Evolutionary conservation across 2,888 invertebrate genomes (phyloP).

Genomic region (Platycnemis pennipes): DNA sequence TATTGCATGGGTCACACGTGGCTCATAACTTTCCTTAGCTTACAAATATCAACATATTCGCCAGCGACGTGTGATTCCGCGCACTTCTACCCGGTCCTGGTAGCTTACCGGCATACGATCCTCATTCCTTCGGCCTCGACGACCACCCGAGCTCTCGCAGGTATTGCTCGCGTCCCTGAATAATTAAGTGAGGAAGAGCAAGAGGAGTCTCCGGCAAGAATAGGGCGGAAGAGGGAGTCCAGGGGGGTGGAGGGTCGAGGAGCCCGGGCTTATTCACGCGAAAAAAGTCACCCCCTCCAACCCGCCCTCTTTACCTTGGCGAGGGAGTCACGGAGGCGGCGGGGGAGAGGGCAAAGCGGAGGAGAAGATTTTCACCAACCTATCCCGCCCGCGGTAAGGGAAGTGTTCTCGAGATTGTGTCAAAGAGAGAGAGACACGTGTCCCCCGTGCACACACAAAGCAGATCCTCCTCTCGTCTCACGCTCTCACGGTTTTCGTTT

Average conservation of each 20-base stretch:
- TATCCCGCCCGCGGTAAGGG: neutral
- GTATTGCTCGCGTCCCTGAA: neutral
- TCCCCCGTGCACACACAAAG: neutral
- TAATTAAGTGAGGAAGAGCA: constrained; percentile 40
- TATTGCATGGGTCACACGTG: no score
- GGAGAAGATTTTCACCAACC: neutral
- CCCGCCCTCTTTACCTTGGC: neutral
- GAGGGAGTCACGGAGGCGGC: neutral
- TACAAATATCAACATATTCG: no score
- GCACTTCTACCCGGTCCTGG: no score
- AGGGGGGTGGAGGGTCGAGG: neutral
- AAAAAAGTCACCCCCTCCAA: neutral
- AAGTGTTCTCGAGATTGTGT: neutral
- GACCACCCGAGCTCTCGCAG: constrained; percentile 20
- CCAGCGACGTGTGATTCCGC: no score
- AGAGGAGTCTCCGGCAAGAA: neutral
- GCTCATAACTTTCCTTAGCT: no score
- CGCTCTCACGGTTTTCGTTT: neutral
- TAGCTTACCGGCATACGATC: neutral
- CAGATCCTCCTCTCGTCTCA: neutral
- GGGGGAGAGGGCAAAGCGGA: neutral
- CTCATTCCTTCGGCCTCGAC: neutral
- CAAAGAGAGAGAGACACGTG: neutral
- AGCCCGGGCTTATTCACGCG: neutral
- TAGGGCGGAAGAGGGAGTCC: neutral